phyloP scores from a whole-genome alignment of 2,113 vertebrate genomes.

The Sminthopsis crassicaudata region DNA sequence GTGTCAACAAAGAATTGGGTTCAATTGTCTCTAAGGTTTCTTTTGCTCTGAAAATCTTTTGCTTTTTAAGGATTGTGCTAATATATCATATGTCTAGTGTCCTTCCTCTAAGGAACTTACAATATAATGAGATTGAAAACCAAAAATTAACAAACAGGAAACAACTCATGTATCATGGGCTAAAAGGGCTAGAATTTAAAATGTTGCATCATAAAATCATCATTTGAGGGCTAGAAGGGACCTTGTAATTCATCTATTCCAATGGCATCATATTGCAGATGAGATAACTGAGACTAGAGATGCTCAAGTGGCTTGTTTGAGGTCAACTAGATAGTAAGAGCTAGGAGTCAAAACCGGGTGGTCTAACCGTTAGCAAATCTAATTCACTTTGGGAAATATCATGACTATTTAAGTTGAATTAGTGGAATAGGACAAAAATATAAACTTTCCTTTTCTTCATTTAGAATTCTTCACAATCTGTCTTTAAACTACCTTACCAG shows the following conservation, averaged over 20 bases:
- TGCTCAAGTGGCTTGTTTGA: background rate
- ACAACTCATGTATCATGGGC: too few relatives aligned
- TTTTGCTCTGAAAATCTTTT: slow-evolving; percentile 12
- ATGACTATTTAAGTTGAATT: background rate
- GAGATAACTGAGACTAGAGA: background rate
- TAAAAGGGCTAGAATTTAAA: background rate
- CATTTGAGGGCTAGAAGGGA: background rate
- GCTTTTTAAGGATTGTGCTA: background rate
- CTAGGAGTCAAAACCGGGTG: background rate
- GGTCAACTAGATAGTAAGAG: background rate
- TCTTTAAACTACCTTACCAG: background rate
- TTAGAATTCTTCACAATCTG: background rate
- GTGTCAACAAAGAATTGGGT: background rate
- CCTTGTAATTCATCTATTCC: background rate
- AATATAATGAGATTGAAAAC: background rate
- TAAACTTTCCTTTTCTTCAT: background rate
- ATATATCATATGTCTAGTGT: background rate
- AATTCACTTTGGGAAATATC: background rate
- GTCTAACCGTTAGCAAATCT: background rate
- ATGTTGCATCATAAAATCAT: background rate
- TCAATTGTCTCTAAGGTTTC: slow-evolving; percentile 24
- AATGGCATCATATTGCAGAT: background rate
- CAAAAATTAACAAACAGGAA: background rate
- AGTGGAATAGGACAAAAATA: background rate
- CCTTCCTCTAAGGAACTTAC: background rate